Conservation (phyloP, 2,888 invertebrate genomes). For the Oscheius onirici region DNA sequence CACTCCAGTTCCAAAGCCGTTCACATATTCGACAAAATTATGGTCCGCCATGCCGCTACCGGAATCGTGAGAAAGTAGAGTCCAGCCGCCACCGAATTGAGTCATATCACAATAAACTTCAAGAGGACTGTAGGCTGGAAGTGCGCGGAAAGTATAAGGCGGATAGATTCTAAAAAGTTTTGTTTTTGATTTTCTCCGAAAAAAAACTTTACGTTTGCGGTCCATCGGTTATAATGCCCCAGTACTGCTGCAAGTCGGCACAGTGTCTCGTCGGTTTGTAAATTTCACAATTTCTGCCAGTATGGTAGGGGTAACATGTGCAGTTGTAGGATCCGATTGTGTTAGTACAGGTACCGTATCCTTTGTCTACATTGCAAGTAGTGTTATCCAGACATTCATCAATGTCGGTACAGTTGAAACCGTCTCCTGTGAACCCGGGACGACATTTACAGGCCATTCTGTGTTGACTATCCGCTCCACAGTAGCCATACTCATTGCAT, state of each 20-base stretch:
- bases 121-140: slow-evolving; percentile 33
- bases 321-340: slow-evolving; percentile 77
- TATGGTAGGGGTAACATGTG: slow-evolving; percentile 51
- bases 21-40: slow-evolving; percentile 28
- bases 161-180: slow-evolving; percentile 14
- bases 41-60: slow-evolving; percentile 38
- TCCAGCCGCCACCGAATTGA: slow-evolving; percentile 56
- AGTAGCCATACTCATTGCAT: slow-evolving; percentile 48
- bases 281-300: slow-evolving; percentile 49
- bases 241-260: slow-evolving; percentile 58
- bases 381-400: slow-evolving; percentile 54
- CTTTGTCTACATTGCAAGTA: slow-evolving; percentile 71
- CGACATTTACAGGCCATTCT: slow-evolving; percentile 47
- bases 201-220: neutral
- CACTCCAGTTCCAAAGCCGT: slow-evolving; percentile 51
- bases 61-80: slow-evolving; percentile 48
- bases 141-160: slow-evolving; percentile 1
- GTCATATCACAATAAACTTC: slow-evolving; percentile 49
- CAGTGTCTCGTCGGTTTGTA: slow-evolving; percentile 59
- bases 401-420: slow-evolving; percentile 55
- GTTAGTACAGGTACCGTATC: slow-evolving; percentile 81
- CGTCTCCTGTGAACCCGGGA: slow-evolving; percentile 52
- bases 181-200: neutral
- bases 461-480: slow-evolving; percentile 34
- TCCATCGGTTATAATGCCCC: slow-evolving; percentile 41